Evolutionary conservation across 2,797 vertebrate species (phyloP), one percentile per base, ranked within the genome.

Genomic region (Sebastes diploproa): DNA sequence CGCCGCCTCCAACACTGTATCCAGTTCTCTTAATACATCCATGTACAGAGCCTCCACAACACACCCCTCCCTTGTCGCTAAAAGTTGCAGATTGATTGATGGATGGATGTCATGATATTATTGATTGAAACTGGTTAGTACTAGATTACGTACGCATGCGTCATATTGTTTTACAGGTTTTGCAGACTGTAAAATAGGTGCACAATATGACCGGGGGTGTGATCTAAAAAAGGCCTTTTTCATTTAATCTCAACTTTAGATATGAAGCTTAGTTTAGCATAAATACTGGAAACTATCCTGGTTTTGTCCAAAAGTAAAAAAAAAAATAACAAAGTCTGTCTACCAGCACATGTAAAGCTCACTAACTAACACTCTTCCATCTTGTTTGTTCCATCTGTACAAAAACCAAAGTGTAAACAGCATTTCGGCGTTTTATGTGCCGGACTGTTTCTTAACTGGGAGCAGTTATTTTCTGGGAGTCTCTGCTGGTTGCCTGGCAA

Each of bases 211-310:
- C 38, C 38, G 38, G 38, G 14, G 36, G 1, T 38, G 36, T 38
- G 36, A 38, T 38, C 36, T 38, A 38, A 38, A 38, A 38, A 38
- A 38, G 13, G 11, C 36, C 36, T 36, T 14, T 38, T 38, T 38
- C 36, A 38, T 38, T 38, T 38, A 38, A 38, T 38, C 36, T 38
- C 13, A 38, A 38, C 36, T 38, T 38, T 14, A 38, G 5, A 38
- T 14, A 38, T 38, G 36, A 42, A 42, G 42, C 42, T 18, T 46
- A 46, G 6, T 3, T 46, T 46, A 46, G 42, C 42, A 46, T 46
- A 46, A 50, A 75, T 25, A 50, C 36, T 32, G 12, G n/a, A 84
- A 56, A 29, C 12, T 71, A n/a, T 70, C 54, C 22, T 55, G 30
- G 9, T 1, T 50, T 3, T 22, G 7, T 56, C 29, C 5, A 30